Conservation (phyloP, 2,797 vertebrate species). For the Champsocephalus gunnari region DNA sequence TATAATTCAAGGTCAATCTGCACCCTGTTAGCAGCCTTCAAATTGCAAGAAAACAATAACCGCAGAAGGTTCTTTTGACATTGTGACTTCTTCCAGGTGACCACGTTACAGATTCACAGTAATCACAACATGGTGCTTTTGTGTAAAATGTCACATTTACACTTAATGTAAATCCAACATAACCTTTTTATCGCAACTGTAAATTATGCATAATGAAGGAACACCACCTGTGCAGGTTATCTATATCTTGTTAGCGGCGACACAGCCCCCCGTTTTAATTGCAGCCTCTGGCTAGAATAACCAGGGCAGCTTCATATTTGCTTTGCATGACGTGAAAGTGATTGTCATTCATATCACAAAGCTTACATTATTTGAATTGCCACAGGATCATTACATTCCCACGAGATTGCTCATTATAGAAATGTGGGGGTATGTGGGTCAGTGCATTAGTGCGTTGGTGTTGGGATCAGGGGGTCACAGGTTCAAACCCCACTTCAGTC, state of each 20-base stretch:
- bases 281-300: not conserved
- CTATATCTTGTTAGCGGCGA: not conserved
- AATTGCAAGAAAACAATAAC: not conserved
- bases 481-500: too few species aligned
- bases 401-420: not conserved
- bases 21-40: not conserved
- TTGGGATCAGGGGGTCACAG: too few species aligned
- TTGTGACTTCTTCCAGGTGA: not conserved
- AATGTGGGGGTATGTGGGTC: too few species aligned
- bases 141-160: not conserved
- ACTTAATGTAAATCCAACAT: not conserved
- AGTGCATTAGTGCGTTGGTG: too few species aligned
- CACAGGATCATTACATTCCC: not conserved
- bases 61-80: not conserved
- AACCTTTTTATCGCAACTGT: not conserved
- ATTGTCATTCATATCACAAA: conserved; percentile 1
- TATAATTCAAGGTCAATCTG: not conserved
- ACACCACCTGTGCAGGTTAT: not conserved
- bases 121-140: not conserved
- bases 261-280: not conserved
- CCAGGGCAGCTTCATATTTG: not conserved
- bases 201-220: not conserved
- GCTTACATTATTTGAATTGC: not conserved
- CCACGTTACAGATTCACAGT: not conserved
- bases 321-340: not conserved